These are phyloP conservation scores for Lepilemur septentrionalis DNA, from an alignment of 2,797 vertebrate species.

Conservation along the genomic window DNA sequence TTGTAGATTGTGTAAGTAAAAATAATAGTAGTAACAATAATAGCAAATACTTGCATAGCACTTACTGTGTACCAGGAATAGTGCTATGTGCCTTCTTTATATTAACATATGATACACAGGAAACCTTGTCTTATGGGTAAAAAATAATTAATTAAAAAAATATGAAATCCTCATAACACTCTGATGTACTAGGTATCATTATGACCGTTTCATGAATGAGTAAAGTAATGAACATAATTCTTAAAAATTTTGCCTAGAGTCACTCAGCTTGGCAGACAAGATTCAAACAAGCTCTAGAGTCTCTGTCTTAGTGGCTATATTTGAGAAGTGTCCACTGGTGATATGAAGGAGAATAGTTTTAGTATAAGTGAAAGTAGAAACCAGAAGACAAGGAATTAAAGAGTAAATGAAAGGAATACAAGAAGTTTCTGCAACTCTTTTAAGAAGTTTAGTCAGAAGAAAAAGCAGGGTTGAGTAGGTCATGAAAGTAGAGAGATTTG, in stretches of 20 bases:
- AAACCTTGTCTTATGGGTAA: too few relatives aligned
- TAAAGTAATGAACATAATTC: not conserved
- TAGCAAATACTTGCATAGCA: not conserved
- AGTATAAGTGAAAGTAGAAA: constrained; percentile 10
- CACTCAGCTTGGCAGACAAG: not conserved
- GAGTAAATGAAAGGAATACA: not conserved
- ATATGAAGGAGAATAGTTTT: not conserved
- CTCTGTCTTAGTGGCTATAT: not conserved
- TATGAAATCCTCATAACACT: not conserved
- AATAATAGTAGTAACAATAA: not conserved
- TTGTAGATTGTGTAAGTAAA: not conserved
- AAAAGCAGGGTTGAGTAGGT: not conserved
- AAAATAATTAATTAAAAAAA: too few relatives aligned
- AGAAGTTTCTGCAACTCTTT: not conserved
- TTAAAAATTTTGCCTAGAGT: not conserved
- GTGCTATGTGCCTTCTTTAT: not conserved
- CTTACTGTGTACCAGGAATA: not conserved
- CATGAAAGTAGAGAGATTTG: not conserved
- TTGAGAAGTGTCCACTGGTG: not conserved
- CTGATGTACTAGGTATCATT: not conserved
- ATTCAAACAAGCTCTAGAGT: not conserved
- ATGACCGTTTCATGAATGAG: not conserved
- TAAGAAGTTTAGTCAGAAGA: not conserved
- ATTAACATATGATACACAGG: not conserved
- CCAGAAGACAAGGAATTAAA: not conserved